Base-by-base conservation (phyloP, 2,113 vertebrate genomes). In the Nothoprocta pentlandii region DNA sequence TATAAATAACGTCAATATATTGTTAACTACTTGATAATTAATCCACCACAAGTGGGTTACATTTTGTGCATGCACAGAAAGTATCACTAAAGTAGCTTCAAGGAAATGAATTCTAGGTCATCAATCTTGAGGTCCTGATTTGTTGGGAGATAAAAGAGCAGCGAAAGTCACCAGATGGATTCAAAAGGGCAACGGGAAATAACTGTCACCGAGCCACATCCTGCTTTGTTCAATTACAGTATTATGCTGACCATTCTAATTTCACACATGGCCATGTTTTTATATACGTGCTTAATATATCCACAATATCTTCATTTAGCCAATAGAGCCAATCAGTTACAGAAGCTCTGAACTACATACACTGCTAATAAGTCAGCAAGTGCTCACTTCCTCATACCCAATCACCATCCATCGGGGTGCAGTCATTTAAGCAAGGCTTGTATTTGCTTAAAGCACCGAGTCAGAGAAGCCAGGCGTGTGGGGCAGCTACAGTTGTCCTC, bases 101-200 rank as follows among this genome's bases (percentile, higher is more conserved):
- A 69, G 91, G 70, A 92, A 96, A 89, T 47, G 2, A n/a, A 94
- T 94, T 87, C 90, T 49, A 93, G 92, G 86, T 79, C 92, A 93
- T 73, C 84, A 84, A n/a, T 69, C 84, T 87, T 85, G 81, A 93
- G 90, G 77, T 94, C 83, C 82, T 51, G 53, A 88, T 95, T 94
- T 89, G 92, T 90, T 90, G 70, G 32, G 63, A 95, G 89, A 92
- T 74, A 95, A 89, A 90, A 95, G 56, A 95, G 84, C 88, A 94
- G 80, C 75, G 85, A 90, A 92, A 96, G 12, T 59, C 69, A 92
- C 58, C 76, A 92, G 58, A 94, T 26, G 63, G 53, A 89, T 79
- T 92, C 78, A 47, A 94, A 93, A 96, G 90, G 73, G 88, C 91
- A 93, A 88, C 56, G 56, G 79, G 63, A 93, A 93, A 69, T 85